Evolutionary conservation across 1,140 invertebrate species (phyloP).

Genomic region (Scaptomyza pallida): DNA sequence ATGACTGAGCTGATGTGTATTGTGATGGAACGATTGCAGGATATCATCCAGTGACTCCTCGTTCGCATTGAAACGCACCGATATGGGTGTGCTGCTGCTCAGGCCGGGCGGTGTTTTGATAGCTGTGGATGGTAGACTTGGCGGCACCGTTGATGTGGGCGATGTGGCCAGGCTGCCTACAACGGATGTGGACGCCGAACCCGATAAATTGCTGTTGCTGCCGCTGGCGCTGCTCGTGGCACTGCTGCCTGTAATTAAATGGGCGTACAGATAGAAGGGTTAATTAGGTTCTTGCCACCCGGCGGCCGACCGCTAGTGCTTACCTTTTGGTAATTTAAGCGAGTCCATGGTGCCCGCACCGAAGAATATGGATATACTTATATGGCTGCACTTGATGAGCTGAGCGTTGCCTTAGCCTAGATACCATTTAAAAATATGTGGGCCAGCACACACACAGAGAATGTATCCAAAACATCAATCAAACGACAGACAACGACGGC

Average conservation of each 20-base stretch:
- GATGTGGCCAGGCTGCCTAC: constrained; percentile 58
- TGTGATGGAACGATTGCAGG: constrained; percentile 79
- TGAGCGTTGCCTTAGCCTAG: constrained; percentile 68
- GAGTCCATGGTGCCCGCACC: constrained; percentile 75
- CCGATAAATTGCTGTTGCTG: constrained; percentile 70
- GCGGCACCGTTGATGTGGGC: constrained; percentile 58
- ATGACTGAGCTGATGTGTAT: constrained; percentile 44
- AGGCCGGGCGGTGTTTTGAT: constrained; percentile 61
- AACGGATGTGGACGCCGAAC: constrained; percentile 55
- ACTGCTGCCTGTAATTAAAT: constrained; percentile 43
- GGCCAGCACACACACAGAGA: constrained; percentile 30
- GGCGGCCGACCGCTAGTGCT: constrained; percentile 19
- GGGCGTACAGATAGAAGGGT: not conserved
- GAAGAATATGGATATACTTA: constrained; percentile 41
- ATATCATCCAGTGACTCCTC: constrained; percentile 81
- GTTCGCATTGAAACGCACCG: constrained; percentile 81
- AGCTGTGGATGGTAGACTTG: constrained; percentile 7
- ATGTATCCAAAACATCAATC: constrained; percentile 71
- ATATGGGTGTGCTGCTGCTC: constrained; percentile 70
- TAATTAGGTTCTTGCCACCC: not conserved
- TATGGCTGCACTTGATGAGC: constrained; percentile 70
- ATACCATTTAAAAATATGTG: constrained; percentile 63
- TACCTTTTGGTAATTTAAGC: constrained; percentile 79
- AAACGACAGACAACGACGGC: constrained; percentile 31
- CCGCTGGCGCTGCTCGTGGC: constrained; percentile 66